Conservation (phyloP, 2,888 invertebrate species). For the Drosophila anomalata region DNA sequence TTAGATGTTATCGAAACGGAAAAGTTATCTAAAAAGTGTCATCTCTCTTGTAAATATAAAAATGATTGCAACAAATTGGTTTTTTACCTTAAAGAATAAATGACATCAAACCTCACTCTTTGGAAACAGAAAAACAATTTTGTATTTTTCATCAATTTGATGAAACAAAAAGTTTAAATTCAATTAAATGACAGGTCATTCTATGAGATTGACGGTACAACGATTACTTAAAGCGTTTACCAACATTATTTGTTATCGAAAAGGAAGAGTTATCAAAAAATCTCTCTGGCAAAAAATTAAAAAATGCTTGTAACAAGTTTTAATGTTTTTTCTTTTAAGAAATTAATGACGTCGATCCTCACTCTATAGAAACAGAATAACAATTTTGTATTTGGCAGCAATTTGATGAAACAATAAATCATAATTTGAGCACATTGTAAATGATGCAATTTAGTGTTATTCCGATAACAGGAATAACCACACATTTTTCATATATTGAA, state of each 20-base stretch:
- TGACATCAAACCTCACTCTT: too few relatives aligned
- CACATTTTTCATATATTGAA: background rate
- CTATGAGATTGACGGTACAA: background rate
- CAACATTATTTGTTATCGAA: background rate
- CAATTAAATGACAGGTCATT: background rate
- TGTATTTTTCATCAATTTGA: too few relatives aligned
- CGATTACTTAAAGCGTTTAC: background rate
- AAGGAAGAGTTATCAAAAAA: background rate
- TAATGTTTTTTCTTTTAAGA: too few relatives aligned
- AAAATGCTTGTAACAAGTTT: background rate
- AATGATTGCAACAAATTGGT: too few relatives aligned
- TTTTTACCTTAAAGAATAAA: too few relatives aligned
- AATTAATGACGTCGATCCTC: too few relatives aligned
- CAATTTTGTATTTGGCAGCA: background rate
- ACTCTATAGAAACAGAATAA: too few relatives aligned
- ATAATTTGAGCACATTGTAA: background rate
- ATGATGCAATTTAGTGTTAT: background rate
- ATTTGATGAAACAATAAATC: background rate
- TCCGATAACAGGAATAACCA: background rate
- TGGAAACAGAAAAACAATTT: too few relatives aligned
- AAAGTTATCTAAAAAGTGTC: too few relatives aligned
- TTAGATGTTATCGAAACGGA: too few relatives aligned
- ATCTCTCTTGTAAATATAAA: too few relatives aligned
- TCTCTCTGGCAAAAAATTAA: background rate
- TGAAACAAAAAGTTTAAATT: background rate